Conservation (phyloP, 1,140 invertebrate genomes). For the Papilio xuthus region DNA sequence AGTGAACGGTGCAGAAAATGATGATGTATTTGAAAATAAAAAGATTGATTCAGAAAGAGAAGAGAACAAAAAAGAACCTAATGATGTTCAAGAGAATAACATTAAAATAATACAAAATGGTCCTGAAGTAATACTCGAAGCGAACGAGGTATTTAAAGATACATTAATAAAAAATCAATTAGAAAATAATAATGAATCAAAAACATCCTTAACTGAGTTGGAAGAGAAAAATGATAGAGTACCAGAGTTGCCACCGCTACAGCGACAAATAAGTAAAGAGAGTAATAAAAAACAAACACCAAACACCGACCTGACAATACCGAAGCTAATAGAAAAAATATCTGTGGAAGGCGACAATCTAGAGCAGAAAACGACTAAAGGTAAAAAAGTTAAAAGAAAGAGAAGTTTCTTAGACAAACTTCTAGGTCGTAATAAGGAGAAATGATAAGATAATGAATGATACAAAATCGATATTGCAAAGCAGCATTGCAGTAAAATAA, state of each 20-base stretch:
- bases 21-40: constrained; percentile 70
- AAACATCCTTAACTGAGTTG: constrained; percentile 61
- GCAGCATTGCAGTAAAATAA: constrained; percentile 51
- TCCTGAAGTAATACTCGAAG: constrained; percentile 29
- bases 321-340: constrained; percentile 73
- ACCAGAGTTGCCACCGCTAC: constrained; percentile 63
- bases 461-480: constrained; percentile 53
- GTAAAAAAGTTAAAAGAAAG: constrained; percentile 74
- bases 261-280: constrained; percentile 64
- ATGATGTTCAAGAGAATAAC: constrained; percentile 33
- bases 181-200: constrained; percentile 53
- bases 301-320: constrained; percentile 68
- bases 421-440: constrained; percentile 72
- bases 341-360: constrained; percentile 63
- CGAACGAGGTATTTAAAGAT: constrained; percentile 36
- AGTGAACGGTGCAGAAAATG: constrained; percentile 53
- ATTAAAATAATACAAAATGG: constrained; percentile 43
- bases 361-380: constrained; percentile 58
- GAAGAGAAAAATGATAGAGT: constrained; percentile 72
- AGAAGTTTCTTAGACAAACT: constrained; percentile 76
- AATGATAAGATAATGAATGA: constrained; percentile 53
- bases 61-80: constrained; percentile 34
- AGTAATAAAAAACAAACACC: constrained; percentile 54
- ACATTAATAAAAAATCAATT: constrained; percentile 41
- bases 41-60: constrained; percentile 40